Base-by-base conservation (phyloP, 2,113 vertebrate species). In the Vulpes vulpes region DNA sequence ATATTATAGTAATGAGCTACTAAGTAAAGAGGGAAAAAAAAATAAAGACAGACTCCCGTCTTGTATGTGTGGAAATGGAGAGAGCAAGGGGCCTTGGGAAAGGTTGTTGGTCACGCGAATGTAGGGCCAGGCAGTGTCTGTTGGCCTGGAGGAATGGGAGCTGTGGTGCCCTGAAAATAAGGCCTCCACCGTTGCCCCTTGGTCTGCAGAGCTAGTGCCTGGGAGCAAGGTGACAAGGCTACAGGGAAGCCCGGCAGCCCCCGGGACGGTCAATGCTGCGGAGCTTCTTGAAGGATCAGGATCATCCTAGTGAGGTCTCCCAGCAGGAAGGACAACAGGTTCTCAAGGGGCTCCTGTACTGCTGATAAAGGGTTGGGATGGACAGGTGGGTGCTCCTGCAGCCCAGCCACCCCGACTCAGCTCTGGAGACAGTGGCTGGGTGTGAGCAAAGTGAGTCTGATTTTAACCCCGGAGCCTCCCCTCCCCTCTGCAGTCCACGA, bases 391-490 rank as follows among this genome's bases (percentile, higher is more conserved):
- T 0, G 12, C 32, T 73, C 11, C 64, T 20, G 65, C 38, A 14
- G 49, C 12, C 64, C 17, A 16, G 49, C 88, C 23, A 1, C 81
- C 3, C 20, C 27, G 27, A 49, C 35, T 76, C 57, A 9, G 35
- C 84, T 69, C 59, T 32, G 57, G 17, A 25, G 82, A 35, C 11
- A 0, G 10, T 10, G 20, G 16, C 25, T 1, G 76, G 11, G 23
- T 0, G 0, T 2, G 38, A 32, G 10, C 22, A 20, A 23, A 14
- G 23, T 12, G 1, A 19, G 64, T 16, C 14, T 69, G 55, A 35
- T 14, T 1, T 19, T 25, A 38, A 25, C 43, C 19, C 62, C 6
- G 27, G 25, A 23, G 73, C 9, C n/a, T 43, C 9, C 12, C 38
- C 60, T 32, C 35, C 76, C 92, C 9, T 7, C 27, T 0, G 25